phyloP scores from a whole-genome alignment of 2,113 vertebrate species.

The Leuciscus idus region DNA sequence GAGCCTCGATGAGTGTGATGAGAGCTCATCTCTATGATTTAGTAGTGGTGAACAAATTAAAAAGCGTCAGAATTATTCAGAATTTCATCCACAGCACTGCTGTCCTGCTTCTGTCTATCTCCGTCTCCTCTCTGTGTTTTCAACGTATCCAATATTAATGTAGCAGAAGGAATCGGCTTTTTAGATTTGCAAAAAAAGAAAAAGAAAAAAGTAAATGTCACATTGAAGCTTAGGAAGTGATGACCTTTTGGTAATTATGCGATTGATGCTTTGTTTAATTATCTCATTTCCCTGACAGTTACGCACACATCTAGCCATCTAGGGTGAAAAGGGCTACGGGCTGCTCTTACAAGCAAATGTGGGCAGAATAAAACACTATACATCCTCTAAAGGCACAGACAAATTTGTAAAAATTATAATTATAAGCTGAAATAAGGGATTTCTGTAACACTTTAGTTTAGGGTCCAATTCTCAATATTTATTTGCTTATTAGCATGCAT shows the following conservation, averaged over 20 bases:
- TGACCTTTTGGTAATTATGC: slow-evolving; percentile 40
- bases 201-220: neutral
- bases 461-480: no score
- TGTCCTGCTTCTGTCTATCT: neutral
- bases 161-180: slow-evolving; percentile 12
- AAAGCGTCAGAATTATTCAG: neutral
- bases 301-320: slow-evolving; percentile 10
- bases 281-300: slow-evolving; percentile 19
- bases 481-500: no score
- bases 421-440: neutral
- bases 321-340: slow-evolving; percentile 6
- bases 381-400: neutral
- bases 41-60: neutral
- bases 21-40: neutral
- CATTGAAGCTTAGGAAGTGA: slow-evolving; percentile 9
- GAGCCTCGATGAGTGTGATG: neutral
- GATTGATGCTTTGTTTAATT: slow-evolving; percentile 33
- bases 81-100: neutral
- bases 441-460: neutral
- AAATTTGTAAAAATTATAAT: neutral
- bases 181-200: neutral
- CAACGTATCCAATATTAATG: neutral
- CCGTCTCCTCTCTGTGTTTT: neutral
- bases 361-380: neutral
- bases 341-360: slow-evolving; percentile 3